phyloP scores from a whole-genome alignment of 2,797 vertebrate genomes.

The Sebastes baramenuke region DNA sequence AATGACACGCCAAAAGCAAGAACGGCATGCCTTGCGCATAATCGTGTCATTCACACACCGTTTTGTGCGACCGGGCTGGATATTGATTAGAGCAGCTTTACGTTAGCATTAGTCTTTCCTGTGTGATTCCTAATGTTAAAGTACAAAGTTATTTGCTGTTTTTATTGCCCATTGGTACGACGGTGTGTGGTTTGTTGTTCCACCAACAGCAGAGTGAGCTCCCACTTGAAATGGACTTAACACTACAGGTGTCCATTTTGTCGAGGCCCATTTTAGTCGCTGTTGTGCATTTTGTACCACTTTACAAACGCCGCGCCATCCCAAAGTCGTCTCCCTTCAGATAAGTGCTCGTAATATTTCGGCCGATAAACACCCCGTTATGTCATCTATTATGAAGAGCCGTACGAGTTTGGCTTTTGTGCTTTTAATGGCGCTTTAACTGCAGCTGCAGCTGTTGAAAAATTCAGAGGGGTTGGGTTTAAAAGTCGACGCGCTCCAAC shows the following conservation, averaged over 20 bases:
- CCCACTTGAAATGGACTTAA: not conserved
- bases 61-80: no score
- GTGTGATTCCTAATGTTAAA: not conserved
- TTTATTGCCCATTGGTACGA: no score
- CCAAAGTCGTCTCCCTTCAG: not conserved
- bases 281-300: constrained; percentile 26
- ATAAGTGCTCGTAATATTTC: constrained; percentile 42
- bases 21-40: no score
- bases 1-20: no score
- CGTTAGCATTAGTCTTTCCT: not conserved
- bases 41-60: no score
- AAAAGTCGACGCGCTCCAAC: constrained; percentile 57
- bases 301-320: constrained; percentile 4
- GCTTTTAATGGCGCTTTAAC: constrained; percentile 72
- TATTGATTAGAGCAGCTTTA: no score
- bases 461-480: constrained; percentile 66
- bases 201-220: not conserved
- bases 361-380: constrained; percentile 72
- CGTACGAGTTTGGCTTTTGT: constrained; percentile 50
- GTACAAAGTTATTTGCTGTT: not conserved
- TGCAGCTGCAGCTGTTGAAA: constrained; percentile 69
- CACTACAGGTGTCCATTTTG: constrained; percentile 33
- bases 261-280: constrained; percentile 18
- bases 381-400: constrained; percentile 77
- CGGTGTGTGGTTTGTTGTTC: not conserved